Conservation (phyloP, 2,113 vertebrate genomes). For the Acanthochromis polyacanthus region DNA sequence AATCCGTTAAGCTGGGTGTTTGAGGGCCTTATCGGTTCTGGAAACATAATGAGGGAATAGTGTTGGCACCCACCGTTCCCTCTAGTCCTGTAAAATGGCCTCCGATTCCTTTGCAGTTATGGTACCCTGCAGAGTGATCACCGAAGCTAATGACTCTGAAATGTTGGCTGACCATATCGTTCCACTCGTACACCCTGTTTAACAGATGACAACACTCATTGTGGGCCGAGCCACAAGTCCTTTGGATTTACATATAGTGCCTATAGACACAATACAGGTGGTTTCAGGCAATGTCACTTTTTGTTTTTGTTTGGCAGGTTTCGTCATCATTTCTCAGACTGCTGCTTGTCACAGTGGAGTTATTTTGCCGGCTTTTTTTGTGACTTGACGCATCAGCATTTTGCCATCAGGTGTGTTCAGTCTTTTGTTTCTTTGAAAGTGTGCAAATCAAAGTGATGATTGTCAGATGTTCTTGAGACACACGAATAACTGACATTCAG, state of each 20-base stretch:
- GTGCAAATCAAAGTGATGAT: conserved; percentile 10
- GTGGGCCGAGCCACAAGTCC: conserved; percentile 3
- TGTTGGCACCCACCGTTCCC: conserved; percentile 39
- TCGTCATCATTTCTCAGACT: not conserved
- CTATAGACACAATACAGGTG: not conserved
- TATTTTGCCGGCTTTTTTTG: not conserved
- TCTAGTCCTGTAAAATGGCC: conserved; percentile 35
- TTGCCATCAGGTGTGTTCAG: too few species aligned
- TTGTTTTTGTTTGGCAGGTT: conserved; percentile 12
- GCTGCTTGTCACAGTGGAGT: not conserved
- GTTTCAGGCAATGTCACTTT: not conserved
- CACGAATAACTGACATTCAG: conserved; percentile 4
- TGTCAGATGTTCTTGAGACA: not conserved
- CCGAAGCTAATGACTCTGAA: conserved; percentile 51
- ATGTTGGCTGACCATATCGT: conserved; percentile 28
- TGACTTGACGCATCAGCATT: not conserved
- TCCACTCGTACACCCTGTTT: conserved; percentile 35
- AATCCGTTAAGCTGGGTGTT: conserved; percentile 1
- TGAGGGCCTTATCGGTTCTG: conserved; percentile 13
- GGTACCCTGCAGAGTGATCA: conserved; percentile 43
- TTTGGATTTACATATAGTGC: conserved; percentile 26
- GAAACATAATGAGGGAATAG: conserved; percentile 26
- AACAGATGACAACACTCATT: conserved; percentile 37
- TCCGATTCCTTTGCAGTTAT: conserved; percentile 25
- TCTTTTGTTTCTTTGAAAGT: conserved; percentile 7